Evolutionary conservation across 2,797 vertebrate species (phyloP), one percentile per base, ranked within the genome.

Genomic region (Melanotaenia boesemani): DNA sequence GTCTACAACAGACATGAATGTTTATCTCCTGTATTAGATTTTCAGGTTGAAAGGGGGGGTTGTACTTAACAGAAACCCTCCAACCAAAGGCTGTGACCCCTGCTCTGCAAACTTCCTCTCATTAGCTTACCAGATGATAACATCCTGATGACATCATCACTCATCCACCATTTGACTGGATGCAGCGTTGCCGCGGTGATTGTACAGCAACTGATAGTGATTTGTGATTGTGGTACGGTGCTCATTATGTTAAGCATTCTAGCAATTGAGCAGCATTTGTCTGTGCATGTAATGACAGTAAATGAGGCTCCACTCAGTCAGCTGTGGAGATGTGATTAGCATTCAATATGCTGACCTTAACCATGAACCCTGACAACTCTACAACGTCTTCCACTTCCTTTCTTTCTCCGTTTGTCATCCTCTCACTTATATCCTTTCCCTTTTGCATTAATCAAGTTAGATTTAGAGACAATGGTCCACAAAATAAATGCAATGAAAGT

Each of bases 141-240:
- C 90, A 88, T 91, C 90, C 90, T 86, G 84, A 86, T 91, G 90
- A 92, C 87, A 88, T 91, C 92, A 92, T 58, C 39, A 6, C 64
- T 63, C 30, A 50, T 70, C 78, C 72, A 74, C 81, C 80, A 73
- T 69, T 34, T 70, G 65, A 83, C 74, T 79, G 73, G 79, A 50
- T 32, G 62, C 41, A 63, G 32, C 11, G 0, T 57, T n/a, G 67
- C 72, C 36, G 39, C 63, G 44, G 77, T 93, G 88, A 94, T 94
- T 94, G 86, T 85, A 48, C 13, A 64, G 80, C 86, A 80, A 73
- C 24, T 81, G 82, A 91, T 87, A 84, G 79, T 87, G 82, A 89
- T 88, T 92, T 83, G 80, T 86, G 89, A 91, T 90, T 86, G 82
- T 86, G 74, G 66, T 12, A 67, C 67, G 66, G 78, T 67, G 71